Percentiles rank a stretch among this genome's conserved stretches.
phyloP scores from a whole-genome alignment of 2,888 invertebrate species.

The Himalopsyche tibetana region DNA sequence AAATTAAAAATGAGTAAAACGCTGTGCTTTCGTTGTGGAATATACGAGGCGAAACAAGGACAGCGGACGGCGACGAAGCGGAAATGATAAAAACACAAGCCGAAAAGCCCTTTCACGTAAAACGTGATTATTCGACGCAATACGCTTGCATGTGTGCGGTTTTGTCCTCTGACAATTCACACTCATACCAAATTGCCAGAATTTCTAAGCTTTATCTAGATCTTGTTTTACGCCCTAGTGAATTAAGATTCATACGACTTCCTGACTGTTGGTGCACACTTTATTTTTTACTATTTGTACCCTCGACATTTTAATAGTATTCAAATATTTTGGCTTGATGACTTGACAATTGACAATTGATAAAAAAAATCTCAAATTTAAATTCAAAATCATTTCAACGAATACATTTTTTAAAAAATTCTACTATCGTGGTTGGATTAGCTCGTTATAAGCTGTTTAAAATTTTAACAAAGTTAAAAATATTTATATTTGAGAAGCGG shows the following conservation, averaged over 20 bases:
- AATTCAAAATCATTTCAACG: too few relatives aligned
- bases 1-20: conserved; percentile 36
- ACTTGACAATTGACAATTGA: too few relatives aligned
- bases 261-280: neutral
- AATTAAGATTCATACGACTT: neutral
- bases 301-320: too few relatives aligned
- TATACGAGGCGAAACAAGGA: conserved; percentile 44
- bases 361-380: too few relatives aligned
- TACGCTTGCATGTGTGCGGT: conserved; percentile 40
- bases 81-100: conserved; percentile 50
- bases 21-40: neutral
- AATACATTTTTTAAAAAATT: too few relatives aligned
- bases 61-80: conserved; percentile 17
- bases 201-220: conserved; percentile 7
- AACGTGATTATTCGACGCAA: conserved; percentile 43
- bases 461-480: too few relatives aligned
- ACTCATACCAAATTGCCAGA: neutral
- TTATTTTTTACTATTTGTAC: neutral
- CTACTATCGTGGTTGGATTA: too few relatives aligned
- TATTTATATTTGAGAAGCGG: too few relatives aligned
- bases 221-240: neutral
- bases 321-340: too few relatives aligned
- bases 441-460: too few relatives aligned
- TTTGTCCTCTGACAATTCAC: conserved; percentile 23
- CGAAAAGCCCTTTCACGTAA: conserved; percentile 36